These are phyloP conservation scores for Acleris laterana DNA, from an alignment of 2,888 invertebrate genomes.

Conservation along the genomic window DNA sequence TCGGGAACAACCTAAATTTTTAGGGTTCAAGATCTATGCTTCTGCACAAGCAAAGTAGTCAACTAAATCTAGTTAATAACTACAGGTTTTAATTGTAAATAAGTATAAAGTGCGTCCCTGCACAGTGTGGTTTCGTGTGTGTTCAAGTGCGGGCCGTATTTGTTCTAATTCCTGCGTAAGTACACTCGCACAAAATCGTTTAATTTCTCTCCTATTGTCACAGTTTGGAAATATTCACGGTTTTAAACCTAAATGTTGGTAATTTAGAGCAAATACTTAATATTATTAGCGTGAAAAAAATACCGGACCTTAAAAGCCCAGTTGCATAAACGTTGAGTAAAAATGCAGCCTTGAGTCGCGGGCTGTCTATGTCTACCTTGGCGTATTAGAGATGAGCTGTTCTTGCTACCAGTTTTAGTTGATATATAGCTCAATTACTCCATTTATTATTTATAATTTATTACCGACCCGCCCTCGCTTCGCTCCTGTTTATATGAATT, in stretches of 20 bases:
- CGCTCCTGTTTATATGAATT: no score
- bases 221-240: conserved; percentile 44
- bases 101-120: conserved; percentile 70
- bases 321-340: neutral
- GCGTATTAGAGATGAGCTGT: no score
- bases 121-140: conserved; percentile 78
- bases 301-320: neutral
- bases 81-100: neutral
- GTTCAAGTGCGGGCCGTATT: conserved; percentile 81
- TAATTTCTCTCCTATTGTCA: conserved; percentile 45
- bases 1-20: no score
- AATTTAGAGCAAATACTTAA: neutral
- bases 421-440: no score
- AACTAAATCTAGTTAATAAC: neutral
- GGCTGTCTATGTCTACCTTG: no score
- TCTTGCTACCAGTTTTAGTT: no score
- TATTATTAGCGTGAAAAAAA: no score
- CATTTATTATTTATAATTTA: no score
- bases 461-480: no score
- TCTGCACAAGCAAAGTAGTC: no score
- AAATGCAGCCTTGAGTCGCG: neutral
- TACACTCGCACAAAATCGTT: conserved; percentile 62
- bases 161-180: conserved; percentile 83
- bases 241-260: conserved; percentile 14
- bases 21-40: no score